Evolutionary conservation across 2,797 vertebrate species (phyloP).

Genomic region (Alectoris magna): DNA sequence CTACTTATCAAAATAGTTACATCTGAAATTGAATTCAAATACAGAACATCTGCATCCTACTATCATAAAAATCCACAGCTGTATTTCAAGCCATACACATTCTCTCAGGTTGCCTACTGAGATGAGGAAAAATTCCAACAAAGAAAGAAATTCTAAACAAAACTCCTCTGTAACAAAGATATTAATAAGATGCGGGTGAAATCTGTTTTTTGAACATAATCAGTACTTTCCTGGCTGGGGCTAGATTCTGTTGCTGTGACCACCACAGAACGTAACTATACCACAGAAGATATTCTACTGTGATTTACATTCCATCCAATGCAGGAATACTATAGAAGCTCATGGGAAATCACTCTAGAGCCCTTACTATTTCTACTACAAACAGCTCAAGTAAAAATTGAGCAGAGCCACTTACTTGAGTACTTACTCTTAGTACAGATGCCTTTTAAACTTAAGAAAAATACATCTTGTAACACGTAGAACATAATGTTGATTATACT

Average conservation of each 20-base stretch:
- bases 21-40: conserved; percentile 39
- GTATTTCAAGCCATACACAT: background rate
- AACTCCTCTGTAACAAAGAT: background rate
- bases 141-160: background rate
- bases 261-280: background rate
- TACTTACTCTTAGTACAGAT: background rate
- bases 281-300: conserved; percentile 26
- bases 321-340: conserved; percentile 29
- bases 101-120: background rate
- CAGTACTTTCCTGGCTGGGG: background rate
- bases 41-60: conserved; percentile 20
- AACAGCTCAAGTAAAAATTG: background rate
- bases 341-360: background rate
- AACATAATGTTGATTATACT: background rate
- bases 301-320: conserved; percentile 1
- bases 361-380: background rate
- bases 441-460: background rate
- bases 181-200: background rate
- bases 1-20: conserved; percentile 46
- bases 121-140: background rate
- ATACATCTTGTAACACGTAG: background rate
- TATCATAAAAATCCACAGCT: conserved; percentile 28
- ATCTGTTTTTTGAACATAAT: background rate
- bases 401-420: background rate
- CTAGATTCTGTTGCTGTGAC: conserved; percentile 8